Evolutionary conservation across 1,140 invertebrate species (phyloP).

Genomic region (Drosophila asahinai): DNA sequence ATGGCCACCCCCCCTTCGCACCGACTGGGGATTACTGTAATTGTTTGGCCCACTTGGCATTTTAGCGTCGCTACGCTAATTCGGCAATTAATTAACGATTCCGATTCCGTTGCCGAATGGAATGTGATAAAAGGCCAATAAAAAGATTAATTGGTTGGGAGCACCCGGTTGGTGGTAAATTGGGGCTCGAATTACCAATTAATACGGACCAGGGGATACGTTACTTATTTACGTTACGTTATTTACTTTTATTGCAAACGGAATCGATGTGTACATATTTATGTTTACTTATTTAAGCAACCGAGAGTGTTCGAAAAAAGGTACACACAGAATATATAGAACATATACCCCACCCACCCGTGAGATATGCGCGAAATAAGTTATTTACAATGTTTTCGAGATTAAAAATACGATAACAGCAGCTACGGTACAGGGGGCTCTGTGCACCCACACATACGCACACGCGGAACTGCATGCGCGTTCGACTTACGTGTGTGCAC

Average conservation of each 20-base stretch:
- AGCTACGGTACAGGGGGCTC: background rate
- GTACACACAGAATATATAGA: background rate
- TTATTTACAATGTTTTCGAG: conserved; percentile 24
- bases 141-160: conserved; percentile 38
- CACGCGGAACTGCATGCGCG: conserved; percentile 48
- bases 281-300: too few species aligned
- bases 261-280: background rate
- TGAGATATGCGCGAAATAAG: conserved; percentile 5
- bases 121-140: conserved; percentile 53
- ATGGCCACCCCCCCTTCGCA: background rate
- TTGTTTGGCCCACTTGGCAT: conserved; percentile 1
- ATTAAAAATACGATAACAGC: conserved; percentile 16
- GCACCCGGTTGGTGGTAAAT: conserved; percentile 15
- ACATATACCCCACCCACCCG: background rate
- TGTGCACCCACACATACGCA: background rate
- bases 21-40: background rate
- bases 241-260: background rate
- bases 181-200: background rate
- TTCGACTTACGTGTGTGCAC: conserved; percentile 59
- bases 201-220: too few species aligned
- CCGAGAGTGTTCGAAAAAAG: too few species aligned
- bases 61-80: conserved; percentile 50
- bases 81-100: conserved; percentile 67
- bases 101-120: background rate
- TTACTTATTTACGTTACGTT: too few species aligned